Evolutionary conservation across 2,113 vertebrate genomes (phyloP).

Genomic region (Misgurnus mizolepis): DNA sequence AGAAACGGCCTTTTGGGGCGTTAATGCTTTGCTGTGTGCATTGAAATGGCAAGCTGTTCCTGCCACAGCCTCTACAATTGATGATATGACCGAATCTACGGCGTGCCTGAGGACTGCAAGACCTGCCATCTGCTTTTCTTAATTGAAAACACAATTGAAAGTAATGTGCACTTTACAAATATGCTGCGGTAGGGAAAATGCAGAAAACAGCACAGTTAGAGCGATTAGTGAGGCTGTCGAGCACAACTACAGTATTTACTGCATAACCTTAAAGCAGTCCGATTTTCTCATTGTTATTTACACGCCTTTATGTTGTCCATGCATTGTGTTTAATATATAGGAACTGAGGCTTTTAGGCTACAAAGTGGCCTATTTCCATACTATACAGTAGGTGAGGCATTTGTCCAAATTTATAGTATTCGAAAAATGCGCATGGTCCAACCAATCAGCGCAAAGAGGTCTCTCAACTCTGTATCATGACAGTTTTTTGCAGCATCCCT

Average conservation of each 20-base stretch:
- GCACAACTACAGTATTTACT: not conserved
- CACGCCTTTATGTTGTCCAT: not conserved
- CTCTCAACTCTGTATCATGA: too few relatives aligned
- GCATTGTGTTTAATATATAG: not conserved
- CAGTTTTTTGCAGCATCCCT: too few relatives aligned
- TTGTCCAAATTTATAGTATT: too few relatives aligned
- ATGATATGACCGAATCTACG: conserved; percentile 38
- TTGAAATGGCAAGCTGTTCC: conserved; percentile 46
- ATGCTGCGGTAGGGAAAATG: conserved; percentile 10
- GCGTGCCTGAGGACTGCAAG: conserved; percentile 40
- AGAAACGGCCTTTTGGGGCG: conserved; percentile 28
- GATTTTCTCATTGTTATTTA: not conserved
- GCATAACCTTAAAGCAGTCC: not conserved
- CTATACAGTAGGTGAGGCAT: too few relatives aligned
- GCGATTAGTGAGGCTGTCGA: not conserved
- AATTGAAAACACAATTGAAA: conserved; percentile 38
- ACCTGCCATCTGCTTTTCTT: conserved; percentile 42
- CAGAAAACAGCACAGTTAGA: not conserved
- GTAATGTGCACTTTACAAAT: conserved; percentile 12
- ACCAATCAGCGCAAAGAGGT: too few relatives aligned
- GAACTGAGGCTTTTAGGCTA: not conserved
- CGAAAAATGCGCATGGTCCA: too few relatives aligned
- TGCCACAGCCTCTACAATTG: conserved; percentile 36
- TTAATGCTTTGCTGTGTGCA: conserved; percentile 40
- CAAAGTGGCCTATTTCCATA: too few relatives aligned